Conservation (phyloP, 2,113 vertebrate genomes). For the Megaptera novaeangliae region DNA sequence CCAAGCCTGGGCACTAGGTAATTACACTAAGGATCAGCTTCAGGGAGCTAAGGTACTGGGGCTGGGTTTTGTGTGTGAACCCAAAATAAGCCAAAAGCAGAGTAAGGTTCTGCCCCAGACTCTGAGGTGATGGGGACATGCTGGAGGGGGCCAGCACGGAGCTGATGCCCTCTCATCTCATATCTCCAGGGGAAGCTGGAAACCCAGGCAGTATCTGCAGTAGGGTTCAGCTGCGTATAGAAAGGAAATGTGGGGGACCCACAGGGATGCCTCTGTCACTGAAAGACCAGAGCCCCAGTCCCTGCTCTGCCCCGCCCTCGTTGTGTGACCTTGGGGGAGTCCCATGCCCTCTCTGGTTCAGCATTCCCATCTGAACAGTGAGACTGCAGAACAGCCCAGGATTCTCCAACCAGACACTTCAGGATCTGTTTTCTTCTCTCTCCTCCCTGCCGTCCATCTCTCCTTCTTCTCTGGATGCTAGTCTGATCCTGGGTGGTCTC, state of each 20-base stretch:
- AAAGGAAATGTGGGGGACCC: neutral
- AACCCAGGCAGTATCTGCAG: neutral
- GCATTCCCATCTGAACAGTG: neutral
- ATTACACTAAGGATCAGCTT: neutral
- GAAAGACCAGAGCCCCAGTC: neutral
- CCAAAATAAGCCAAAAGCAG: neutral
- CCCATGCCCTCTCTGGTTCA: neutral
- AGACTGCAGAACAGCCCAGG: neutral
- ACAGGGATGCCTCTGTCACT: neutral
- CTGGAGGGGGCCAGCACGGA: neutral
- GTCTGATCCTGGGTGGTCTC: neutral
- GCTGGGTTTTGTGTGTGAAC: neutral
- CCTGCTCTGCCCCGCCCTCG: neutral
- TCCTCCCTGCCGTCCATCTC: neutral
- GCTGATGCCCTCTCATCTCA: neutral
- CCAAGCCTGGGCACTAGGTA: neutral
- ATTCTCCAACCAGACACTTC: neutral
- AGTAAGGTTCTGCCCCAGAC: neutral
- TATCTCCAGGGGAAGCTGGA: neutral
- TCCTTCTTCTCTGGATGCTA: rapidly evolving
- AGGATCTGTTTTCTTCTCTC: neutral
- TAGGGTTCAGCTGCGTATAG: neutral
- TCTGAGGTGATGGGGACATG: neutral
- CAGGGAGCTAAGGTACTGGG: neutral
- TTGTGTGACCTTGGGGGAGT: neutral